Percentiles rank a stretch among this genome's conserved stretches.
phyloP scores from a whole-genome alignment of 2,797 vertebrate species.

The Bryconaethiops microstoma region DNA sequence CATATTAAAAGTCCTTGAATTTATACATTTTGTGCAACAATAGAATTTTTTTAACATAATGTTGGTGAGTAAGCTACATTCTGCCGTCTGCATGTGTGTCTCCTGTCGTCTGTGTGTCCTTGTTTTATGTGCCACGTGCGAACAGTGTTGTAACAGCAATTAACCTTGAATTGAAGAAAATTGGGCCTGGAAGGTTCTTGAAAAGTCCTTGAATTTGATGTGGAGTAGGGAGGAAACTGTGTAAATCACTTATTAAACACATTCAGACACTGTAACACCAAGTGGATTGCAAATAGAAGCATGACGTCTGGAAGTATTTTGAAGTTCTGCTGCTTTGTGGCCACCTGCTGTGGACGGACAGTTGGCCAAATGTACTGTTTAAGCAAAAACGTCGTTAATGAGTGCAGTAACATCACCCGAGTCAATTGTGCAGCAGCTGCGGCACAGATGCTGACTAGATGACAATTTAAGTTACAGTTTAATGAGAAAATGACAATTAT shows the following conservation, averaged over 20 bases:
- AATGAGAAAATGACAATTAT: constrained; percentile 23
- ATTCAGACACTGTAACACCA: not conserved
- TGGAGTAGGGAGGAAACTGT: constrained; percentile 12
- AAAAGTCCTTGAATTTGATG: not conserved
- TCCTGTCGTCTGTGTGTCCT: too few relatives aligned
- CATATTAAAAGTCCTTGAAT: too few relatives aligned
- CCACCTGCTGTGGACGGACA: constrained; percentile 42
- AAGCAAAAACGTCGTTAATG: constrained; percentile 36
- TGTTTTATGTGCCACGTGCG: too few relatives aligned
- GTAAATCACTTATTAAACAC: not conserved
- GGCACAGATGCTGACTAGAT: constrained; percentile 25
- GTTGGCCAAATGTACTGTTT: constrained; percentile 44
- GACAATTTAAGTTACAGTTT: constrained; percentile 35
- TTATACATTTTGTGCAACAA: too few relatives aligned
- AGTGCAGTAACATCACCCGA: constrained; percentile 21
- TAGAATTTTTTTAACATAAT: too few relatives aligned
- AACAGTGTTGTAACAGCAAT: too few relatives aligned
- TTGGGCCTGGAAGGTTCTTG: too few relatives aligned
- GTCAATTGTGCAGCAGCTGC: constrained; percentile 28
- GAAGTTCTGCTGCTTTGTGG: constrained; percentile 23
- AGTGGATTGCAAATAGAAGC: not conserved
- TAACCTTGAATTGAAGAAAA: too few relatives aligned
- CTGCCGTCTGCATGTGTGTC: too few relatives aligned
- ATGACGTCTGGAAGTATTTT: constrained; percentile 30
- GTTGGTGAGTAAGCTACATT: too few relatives aligned